These are phyloP conservation scores for Chrysotoxum bicinctum DNA, from an alignment of 2,888 invertebrate species.

Conservation along the genomic window DNA sequence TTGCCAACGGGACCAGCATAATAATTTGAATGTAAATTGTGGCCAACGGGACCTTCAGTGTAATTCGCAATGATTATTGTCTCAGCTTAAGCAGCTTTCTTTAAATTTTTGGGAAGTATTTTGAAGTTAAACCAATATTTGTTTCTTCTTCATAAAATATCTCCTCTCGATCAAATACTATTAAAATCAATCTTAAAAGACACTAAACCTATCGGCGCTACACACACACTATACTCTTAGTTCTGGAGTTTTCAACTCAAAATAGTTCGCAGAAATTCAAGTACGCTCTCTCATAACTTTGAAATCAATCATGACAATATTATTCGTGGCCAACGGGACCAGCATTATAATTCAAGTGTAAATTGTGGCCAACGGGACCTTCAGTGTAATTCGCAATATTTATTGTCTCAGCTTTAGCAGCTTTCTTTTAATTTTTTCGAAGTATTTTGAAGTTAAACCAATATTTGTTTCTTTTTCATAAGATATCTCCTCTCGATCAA, in stretches of 20 bases:
- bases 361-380: neutral
- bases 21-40: too few species aligned
- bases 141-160: too few species aligned
- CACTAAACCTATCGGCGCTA: neutral
- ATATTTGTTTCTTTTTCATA: neutral
- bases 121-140: too few species aligned
- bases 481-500: neutral
- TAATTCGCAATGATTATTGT: too few species aligned
- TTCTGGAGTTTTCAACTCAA: neutral
- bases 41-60: too few species aligned
- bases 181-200: too few species aligned
- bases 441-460: neutral
- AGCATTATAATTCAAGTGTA: neutral
- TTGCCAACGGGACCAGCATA: too few species aligned
- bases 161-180: too few species aligned
- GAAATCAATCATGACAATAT: neutral
- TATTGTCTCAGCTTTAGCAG: neutral
- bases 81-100: too few species aligned
- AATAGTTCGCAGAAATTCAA: neutral
- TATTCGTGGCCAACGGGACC: conserved; percentile 2
- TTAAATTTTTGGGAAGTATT: too few species aligned
- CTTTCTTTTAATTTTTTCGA: neutral
- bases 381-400: neutral
- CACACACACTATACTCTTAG: neutral
- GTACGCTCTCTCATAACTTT: neutral